A percentile compares a stretch with the other conserved stretches of the same genome.
phyloP scores from a whole-genome alignment of 2,888 invertebrate genomes.

The Hirtodrosophila duncani region DNA sequence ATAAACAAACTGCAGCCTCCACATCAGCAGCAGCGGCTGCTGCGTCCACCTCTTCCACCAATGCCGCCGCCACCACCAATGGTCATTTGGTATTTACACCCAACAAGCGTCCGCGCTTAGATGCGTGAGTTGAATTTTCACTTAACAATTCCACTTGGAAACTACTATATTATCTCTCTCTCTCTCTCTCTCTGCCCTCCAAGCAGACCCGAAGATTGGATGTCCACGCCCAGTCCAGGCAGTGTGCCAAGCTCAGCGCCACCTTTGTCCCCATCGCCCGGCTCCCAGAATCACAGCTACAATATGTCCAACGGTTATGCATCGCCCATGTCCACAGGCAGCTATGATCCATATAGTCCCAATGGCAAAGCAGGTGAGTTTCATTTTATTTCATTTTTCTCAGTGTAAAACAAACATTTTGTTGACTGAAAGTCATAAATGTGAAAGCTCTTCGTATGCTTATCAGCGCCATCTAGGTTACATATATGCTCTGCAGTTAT shows the following conservation, averaged over 20 bases:
- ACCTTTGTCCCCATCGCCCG: conserved; percentile 84
- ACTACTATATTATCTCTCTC: not conserved
- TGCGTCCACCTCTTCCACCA: conserved; percentile 37
- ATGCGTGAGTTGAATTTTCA: conserved; percentile 70
- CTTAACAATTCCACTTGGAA: not conserved
- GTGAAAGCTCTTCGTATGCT: no score
- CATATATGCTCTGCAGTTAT: no score
- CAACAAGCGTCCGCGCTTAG: conserved; percentile 80
- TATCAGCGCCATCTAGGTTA: no score
- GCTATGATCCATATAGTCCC: conserved; percentile 94
- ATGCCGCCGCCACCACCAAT: conserved; percentile 73
- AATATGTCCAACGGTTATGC: conserved; percentile 86
- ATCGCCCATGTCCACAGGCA: conserved; percentile 90
- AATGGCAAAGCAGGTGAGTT: conserved; percentile 92
- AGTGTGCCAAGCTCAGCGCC: conserved; percentile 81
- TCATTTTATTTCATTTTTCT: no score
- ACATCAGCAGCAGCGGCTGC: conserved; percentile 9
- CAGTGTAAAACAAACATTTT: not conserved
- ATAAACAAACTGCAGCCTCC: conserved; percentile 23
- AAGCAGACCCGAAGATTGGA: conserved; percentile 81
- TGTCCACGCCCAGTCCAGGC: conserved; percentile 82
- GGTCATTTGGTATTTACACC: conserved; percentile 76
- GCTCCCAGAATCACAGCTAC: conserved; percentile 79
- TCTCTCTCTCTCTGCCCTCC: not conserved
- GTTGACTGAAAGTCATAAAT: no score